Percentiles rank a stretch among this genome's conserved stretches.
These are phyloP conservation scores for Himalopsyche japonica DNA, from an alignment of 2,888 invertebrate species.

Conservation along the genomic window DNA sequence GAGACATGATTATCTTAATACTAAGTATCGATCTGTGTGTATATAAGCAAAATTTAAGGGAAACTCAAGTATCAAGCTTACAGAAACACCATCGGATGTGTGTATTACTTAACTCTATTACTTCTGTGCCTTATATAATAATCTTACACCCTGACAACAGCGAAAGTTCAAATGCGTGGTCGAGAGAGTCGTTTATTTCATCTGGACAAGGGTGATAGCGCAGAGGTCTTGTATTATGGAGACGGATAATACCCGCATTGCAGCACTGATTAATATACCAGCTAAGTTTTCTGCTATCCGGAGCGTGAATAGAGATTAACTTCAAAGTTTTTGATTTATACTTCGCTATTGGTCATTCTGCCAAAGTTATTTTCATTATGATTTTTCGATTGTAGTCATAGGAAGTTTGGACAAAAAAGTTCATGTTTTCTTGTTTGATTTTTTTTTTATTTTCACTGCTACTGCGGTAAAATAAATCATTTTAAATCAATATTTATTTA, in stretches of 20 bases:
- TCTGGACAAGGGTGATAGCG: conserved; percentile 4
- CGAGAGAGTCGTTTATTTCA: conserved; percentile 10
- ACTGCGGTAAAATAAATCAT: too few relatives aligned
- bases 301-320: background rate
- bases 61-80: background rate
- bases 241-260: conserved; percentile 23
- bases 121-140: background rate
- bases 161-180: conserved; percentile 21
- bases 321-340: background rate
- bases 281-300: background rate
- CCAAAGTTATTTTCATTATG: background rate
- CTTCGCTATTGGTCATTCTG: background rate
- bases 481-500: too few relatives aligned
- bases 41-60: too few relatives aligned
- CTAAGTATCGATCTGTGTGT: too few relatives aligned
- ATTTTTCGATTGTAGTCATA: too few relatives aligned
- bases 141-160: background rate
- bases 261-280: conserved; percentile 3
- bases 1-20: too few relatives aligned
- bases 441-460: too few relatives aligned
- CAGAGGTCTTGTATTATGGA: background rate
- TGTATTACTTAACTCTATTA: background rate
- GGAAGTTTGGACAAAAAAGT: too few relatives aligned
- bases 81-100: background rate
- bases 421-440: too few relatives aligned